Conservation (phyloP, 2,113 vertebrate species). For the Hoplias malabaricus region DNA sequence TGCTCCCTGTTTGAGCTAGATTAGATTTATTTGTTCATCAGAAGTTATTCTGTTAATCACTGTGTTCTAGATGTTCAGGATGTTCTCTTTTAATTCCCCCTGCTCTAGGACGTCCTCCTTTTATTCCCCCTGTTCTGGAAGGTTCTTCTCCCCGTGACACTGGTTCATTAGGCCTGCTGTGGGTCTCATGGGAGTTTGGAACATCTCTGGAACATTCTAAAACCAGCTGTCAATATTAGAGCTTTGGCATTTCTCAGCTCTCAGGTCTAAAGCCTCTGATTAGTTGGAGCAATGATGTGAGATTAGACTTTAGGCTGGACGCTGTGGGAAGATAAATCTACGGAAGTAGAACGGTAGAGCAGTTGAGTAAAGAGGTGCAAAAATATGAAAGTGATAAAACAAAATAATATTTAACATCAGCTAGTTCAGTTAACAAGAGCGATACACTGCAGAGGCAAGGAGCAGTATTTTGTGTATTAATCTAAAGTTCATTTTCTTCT, state of each 20-base stretch:
- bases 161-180: no score
- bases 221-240: not conserved
- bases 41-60: no score
- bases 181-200: no score
- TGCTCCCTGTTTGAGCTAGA: no score
- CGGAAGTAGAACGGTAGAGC: not conserved
- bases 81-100: not conserved
- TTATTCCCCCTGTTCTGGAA: not conserved
- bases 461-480: not conserved
- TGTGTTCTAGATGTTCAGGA: no score
- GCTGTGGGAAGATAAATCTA: not conserved
- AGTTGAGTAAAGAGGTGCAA: not conserved
- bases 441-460: not conserved
- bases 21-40: not conserved
- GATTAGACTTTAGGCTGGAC: not conserved
- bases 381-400: not conserved
- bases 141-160: no score
- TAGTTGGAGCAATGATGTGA: not conserved
- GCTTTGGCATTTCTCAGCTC: no score
- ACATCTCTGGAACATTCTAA: not conserved
- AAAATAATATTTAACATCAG: not conserved
- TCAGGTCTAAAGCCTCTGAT: slow-evolving; percentile 4
- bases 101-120: not conserved
- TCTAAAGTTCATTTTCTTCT: not conserved
- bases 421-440: not conserved